phyloP scores from a whole-genome alignment of 2,113 vertebrate genomes.

The Centropristis striata region DNA sequence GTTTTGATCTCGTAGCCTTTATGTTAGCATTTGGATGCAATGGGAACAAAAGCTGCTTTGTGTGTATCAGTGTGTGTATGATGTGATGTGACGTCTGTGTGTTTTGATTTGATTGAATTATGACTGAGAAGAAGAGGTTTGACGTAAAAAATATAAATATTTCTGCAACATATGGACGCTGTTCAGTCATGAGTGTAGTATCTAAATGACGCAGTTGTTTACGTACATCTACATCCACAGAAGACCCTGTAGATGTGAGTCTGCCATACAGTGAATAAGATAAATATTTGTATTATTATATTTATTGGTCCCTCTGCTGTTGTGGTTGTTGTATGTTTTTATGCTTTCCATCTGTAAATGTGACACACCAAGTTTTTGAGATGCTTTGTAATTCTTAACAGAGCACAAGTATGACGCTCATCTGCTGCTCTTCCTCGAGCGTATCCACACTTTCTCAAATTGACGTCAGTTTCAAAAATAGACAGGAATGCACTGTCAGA shows the following conservation, averaged over 20 bases:
- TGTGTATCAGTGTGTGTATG: not conserved
- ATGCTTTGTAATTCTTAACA: constrained; percentile 35
- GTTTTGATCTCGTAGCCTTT: not conserved
- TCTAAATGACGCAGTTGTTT: not conserved
- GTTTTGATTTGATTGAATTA: not conserved
- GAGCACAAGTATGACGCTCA: constrained; percentile 32
- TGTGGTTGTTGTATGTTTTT: constrained; percentile 22
- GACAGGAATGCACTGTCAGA: constrained; percentile 51
- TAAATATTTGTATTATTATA: constrained; percentile 25
- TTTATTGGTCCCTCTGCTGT: constrained; percentile 7
- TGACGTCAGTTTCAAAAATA: constrained; percentile 73
- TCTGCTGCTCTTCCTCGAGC: constrained; percentile 33
- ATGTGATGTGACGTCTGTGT: not conserved
- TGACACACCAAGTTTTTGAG: constrained; percentile 39
- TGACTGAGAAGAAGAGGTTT: not conserved
- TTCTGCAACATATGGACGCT: not conserved
- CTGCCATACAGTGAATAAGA: not conserved
- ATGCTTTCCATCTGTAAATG: constrained; percentile 48
- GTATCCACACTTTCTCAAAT: constrained; percentile 46
- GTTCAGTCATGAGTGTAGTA: not conserved
- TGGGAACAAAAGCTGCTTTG: not conserved
- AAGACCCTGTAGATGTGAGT: not conserved
- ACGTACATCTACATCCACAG: not conserved
- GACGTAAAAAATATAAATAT: not conserved
- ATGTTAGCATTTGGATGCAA: not conserved